Percentiles rank a stretch among this genome's conserved stretches.
Evolutionary conservation across 2,797 vertebrate genomes (phyloP).

Genomic region (Leuciscus waleckii): DNA sequence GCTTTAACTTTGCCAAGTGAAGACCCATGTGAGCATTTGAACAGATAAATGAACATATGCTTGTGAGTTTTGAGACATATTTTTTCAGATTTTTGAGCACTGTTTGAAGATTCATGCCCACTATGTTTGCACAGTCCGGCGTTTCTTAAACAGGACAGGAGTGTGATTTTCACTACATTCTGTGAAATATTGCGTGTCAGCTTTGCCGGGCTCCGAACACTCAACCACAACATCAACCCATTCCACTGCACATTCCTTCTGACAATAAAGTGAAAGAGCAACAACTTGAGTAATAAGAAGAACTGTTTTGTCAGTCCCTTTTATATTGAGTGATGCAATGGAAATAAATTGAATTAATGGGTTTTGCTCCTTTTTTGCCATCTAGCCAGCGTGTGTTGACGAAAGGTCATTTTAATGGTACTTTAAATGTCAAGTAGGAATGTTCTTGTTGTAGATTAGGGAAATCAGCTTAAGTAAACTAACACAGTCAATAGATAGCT

Average conservation of each 20-base stretch:
- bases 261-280: slow-evolving; percentile 26
- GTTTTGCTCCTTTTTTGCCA: neutral
- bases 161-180: slow-evolving; percentile 54
- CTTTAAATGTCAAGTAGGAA: neutral
- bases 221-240: slow-evolving; percentile 66
- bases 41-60: neutral
- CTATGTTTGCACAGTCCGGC: slow-evolving; percentile 8
- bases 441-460: slow-evolving; percentile 29
- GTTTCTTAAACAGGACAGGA: neutral
- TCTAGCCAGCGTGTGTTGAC: neutral
- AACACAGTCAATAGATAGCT: neutral
- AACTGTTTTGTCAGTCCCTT: slow-evolving; percentile 26
- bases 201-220: slow-evolving; percentile 47
- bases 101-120: neutral
- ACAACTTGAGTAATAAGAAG: slow-evolving; percentile 61
- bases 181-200: slow-evolving; percentile 68
- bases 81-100: neutral
- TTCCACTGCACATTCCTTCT: slow-evolving; percentile 62
- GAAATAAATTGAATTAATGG: neutral
- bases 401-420: slow-evolving; percentile 8
- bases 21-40: neutral
- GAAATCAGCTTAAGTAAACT: neutral
- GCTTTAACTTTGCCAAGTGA: slow-evolving; percentile 5
- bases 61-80: neutral
- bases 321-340: slow-evolving; percentile 14